These are phyloP conservation scores for Drosophila recens DNA, from an alignment of 2,888 invertebrate genomes.

Conservation along the genomic window DNA sequence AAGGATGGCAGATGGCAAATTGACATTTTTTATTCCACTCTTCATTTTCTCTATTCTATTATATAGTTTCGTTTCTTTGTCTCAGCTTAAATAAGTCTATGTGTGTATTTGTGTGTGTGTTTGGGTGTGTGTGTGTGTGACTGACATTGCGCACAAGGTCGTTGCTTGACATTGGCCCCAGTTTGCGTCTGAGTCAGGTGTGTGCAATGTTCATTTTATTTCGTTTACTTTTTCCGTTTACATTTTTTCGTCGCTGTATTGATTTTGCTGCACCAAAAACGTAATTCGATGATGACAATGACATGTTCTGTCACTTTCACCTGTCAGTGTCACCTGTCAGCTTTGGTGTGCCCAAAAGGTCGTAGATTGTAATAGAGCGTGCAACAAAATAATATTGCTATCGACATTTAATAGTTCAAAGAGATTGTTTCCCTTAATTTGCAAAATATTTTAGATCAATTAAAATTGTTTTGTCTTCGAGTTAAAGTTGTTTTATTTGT, in stretches of 20 bases:
- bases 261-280: conserved; percentile 44
- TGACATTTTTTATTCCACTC: conserved; percentile 19
- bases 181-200: conserved; percentile 39
- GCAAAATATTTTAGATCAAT: neutral
- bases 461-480: neutral
- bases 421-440: neutral
- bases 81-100: conserved; percentile 6
- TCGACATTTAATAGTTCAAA: neutral
- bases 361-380: conserved; percentile 9
- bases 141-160: conserved; percentile 69
- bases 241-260: conserved; percentile 27
- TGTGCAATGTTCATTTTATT: conserved; percentile 44
- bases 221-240: conserved; percentile 22
- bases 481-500: neutral
- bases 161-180: conserved; percentile 66
- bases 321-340: conserved; percentile 18
- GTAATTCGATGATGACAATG: conserved; percentile 35
- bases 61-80: conserved; percentile 35
- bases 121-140: conserved; percentile 15
- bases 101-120: conserved; percentile 5
- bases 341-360: conserved; percentile 11
- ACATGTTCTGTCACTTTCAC: conserved; percentile 27
- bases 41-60: conserved; percentile 8
- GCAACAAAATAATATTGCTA: conserved; percentile 6
- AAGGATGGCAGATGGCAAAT: conserved; percentile 48